Evolutionary conservation across 1,140 invertebrate genomes (phyloP).

Genomic region (Pomphorhynchus laevis): DNA sequence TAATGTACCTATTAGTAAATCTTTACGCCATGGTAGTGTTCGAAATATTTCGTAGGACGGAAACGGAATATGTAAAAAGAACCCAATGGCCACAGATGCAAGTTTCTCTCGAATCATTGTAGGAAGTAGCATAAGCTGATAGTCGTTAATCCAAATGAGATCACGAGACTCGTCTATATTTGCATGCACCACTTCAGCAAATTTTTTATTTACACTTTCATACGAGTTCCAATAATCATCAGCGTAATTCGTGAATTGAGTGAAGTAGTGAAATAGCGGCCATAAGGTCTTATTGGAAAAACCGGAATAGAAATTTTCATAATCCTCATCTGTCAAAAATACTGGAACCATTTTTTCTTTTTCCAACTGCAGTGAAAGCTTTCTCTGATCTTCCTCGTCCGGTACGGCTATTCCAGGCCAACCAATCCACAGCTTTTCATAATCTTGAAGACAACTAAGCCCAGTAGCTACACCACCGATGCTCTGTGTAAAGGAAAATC

Average conservation of each 20-base stretch:
- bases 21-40: conserved; percentile 51
- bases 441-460: too few species aligned
- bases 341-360: conserved; percentile 38
- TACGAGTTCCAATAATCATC: conserved; percentile 41
- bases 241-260: conserved; percentile 35
- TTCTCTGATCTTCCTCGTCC: conserved; percentile 37
- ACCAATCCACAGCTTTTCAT: too few species aligned
- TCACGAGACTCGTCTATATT: conserved; percentile 24
- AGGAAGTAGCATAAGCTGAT: conserved; percentile 52
- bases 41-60: conserved; percentile 60
- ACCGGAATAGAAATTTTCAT: conserved; percentile 53
- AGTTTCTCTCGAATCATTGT: conserved; percentile 45
- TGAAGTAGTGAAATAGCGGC: conserved; percentile 60
- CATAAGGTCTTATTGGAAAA: conserved; percentile 60
- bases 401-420: not conserved
- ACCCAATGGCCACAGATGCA: conserved; percentile 38
- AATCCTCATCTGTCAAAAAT: conserved; percentile 31
- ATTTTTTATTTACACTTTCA: conserved; percentile 37
- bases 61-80: conserved; percentile 62
- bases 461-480: too few species aligned
- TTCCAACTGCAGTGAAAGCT: conserved; percentile 49
- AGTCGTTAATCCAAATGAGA: conserved; percentile 57
- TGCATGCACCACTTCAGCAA: conserved; percentile 32
- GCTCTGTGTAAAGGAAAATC: too few species aligned
- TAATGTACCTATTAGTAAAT: conserved; percentile 38